A percentile compares a stretch with the other conserved stretches of the same genome.
phyloP scores from a whole-genome alignment of 2,888 invertebrate species.

The Agonopterix arenella region DNA sequence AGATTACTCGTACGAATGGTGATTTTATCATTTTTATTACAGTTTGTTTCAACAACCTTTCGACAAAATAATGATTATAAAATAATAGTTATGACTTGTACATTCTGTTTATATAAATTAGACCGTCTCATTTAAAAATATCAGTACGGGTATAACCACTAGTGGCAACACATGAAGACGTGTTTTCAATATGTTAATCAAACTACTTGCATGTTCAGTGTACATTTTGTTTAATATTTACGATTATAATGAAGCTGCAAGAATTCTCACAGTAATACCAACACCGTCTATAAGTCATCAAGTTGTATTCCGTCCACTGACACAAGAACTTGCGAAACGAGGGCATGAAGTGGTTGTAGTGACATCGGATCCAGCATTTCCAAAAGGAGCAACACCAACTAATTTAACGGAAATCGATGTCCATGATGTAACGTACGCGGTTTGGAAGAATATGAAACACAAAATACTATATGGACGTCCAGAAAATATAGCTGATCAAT shows the following conservation, averaged over 20 bases:
- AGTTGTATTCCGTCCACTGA: slow-evolving; percentile 46
- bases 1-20: too few species aligned
- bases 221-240: neutral
- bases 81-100: too few species aligned
- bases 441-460: neutral
- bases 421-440: neutral
- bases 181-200: too few species aligned
- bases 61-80: too few species aligned
- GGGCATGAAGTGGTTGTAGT: slow-evolving; percentile 60
- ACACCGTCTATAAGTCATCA: slow-evolving; percentile 62
- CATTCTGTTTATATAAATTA: too few species aligned
- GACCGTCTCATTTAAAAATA: too few species aligned
- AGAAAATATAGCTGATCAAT: slow-evolving; percentile 11
- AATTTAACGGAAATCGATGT: neutral
- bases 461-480: slow-evolving; percentile 6
- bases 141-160: too few species aligned
- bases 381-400: slow-evolving; percentile 24
- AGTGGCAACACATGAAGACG: too few species aligned
- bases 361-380: slow-evolving; percentile 49
- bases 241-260: slow-evolving; percentile 14
- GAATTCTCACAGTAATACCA: slow-evolving; percentile 36
- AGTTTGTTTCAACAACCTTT: too few species aligned
- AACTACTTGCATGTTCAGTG: neutral
- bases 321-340: slow-evolving; percentile 45
- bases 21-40: too few species aligned